These are phyloP conservation scores for Ashinkailepas kermadecensis DNA, from an alignment of 2,888 invertebrate genomes.

Conservation along the genomic window DNA sequence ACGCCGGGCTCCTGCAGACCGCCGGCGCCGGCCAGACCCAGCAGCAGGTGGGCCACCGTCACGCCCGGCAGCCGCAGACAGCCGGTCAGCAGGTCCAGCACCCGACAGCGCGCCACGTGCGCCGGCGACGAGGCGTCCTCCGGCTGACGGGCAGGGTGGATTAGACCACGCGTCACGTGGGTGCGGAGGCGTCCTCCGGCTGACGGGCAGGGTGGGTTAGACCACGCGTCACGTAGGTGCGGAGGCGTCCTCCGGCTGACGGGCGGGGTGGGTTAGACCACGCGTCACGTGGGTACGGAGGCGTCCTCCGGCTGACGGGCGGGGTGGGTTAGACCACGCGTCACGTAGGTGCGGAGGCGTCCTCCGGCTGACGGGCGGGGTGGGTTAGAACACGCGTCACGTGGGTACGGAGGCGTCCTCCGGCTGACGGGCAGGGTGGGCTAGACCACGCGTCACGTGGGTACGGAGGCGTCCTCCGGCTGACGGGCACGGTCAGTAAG, in stretches of 20 bases:
- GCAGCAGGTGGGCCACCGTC: constrained; percentile 77
- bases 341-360: too few species aligned
- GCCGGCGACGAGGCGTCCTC: neutral
- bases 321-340: constrained; percentile 32
- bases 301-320: constrained; percentile 30
- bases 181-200: constrained; percentile 31
- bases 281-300: too few species aligned
- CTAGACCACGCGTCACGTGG: too few species aligned
- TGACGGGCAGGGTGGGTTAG: constrained; percentile 29
- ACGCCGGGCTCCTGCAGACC: constrained; percentile 32
- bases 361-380: too few species aligned
- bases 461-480: too few species aligned
- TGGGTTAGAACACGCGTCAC: too few species aligned
- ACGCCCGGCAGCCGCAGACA: constrained; percentile 69
- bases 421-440: too few species aligned
- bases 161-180: constrained; percentile 27
- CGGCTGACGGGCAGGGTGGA: neutral
- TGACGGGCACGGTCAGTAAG: too few species aligned
- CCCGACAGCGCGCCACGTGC: constrained; percentile 36
- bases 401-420: too few species aligned
- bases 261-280: constrained; percentile 30
- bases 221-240: too few species aligned
- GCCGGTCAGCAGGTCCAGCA: constrained; percentile 66
- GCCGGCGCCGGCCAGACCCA: constrained; percentile 56
- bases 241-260: too few species aligned